Conservation (phyloP, 2,888 invertebrate species). For the Heliconius ethilla region DNA sequence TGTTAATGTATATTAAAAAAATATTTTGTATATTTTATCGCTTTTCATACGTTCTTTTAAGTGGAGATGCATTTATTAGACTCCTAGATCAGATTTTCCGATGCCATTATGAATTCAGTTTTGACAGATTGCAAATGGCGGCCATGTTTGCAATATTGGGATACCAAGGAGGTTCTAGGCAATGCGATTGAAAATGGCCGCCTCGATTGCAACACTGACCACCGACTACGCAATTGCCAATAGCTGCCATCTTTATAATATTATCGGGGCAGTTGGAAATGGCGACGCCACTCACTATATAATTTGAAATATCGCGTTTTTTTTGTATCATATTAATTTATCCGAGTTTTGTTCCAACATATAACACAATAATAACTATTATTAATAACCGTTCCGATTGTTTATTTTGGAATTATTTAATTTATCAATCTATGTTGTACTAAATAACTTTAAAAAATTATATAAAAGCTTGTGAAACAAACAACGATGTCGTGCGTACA, state of each 20-base stretch:
- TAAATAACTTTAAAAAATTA: neutral
- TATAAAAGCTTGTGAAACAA: neutral
- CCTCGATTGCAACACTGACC: conserved; percentile 11
- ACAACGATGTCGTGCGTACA: neutral
- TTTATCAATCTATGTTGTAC: neutral
- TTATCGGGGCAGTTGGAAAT: neutral
- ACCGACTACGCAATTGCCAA: conserved; percentile 3
- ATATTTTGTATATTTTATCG: neutral
- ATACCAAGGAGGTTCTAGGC: conserved; percentile 10
- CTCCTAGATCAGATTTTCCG: neutral
- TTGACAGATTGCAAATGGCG: conserved; percentile 31
- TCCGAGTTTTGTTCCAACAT: neutral
- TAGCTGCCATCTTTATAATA: neutral
- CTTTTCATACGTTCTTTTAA: neutral
- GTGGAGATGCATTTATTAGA: neutral
- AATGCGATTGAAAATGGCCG: conserved; percentile 8
- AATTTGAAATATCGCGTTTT: neutral
- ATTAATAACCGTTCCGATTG: neutral
- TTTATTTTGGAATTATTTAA: neutral
- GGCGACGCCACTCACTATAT: neutral
- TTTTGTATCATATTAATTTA: neutral
- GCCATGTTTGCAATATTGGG: conserved; percentile 33
- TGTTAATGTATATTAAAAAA: neutral
- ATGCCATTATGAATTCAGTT: conserved; percentile 32
- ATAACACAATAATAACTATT: neutral